A percentile compares a stretch with the other conserved stretches of the same genome.
These are phyloP conservation scores for Morus bassanus DNA, from an alignment of 2,797 vertebrate species.

Conservation along the genomic window DNA sequence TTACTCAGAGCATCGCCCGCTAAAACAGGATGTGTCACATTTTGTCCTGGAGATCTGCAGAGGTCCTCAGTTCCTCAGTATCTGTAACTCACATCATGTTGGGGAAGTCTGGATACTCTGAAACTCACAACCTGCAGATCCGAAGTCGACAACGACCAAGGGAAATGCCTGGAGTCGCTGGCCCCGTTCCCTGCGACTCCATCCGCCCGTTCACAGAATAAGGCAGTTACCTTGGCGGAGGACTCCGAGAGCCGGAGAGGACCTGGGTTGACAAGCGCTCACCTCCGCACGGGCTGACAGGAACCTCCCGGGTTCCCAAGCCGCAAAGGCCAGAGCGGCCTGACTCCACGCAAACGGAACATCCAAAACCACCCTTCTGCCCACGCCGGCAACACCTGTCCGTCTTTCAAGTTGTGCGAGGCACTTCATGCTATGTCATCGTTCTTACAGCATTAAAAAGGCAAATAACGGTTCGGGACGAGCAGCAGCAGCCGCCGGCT, in stretches of 20 bases:
- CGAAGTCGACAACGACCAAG: too few species aligned
- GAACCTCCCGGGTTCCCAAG: not conserved
- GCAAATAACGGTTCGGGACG: accelerated
- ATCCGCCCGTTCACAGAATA: not conserved
- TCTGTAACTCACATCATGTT: accelerated
- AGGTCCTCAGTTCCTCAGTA: not conserved
- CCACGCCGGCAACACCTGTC: not conserved
- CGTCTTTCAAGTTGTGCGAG: accelerated
- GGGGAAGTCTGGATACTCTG: not conserved
- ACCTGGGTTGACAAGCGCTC: not conserved
- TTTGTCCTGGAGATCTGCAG: not conserved
- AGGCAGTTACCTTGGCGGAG: not conserved
- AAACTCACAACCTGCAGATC: too few species aligned
- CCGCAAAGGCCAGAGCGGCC: not conserved
- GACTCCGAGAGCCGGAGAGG: too few species aligned
- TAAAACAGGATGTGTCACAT: not conserved
- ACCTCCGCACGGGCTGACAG: not conserved
- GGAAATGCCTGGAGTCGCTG: not conserved
- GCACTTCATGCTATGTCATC: not conserved
- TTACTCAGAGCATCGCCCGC: too few species aligned
- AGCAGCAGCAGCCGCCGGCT: not conserved
- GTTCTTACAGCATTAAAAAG: not conserved
- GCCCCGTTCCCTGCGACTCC: not conserved
- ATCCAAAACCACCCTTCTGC: not conserved
- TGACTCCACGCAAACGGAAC: not conserved